Base-by-base conservation (phyloP, 2,888 invertebrate species). In the Cephus rjabovi region DNA sequence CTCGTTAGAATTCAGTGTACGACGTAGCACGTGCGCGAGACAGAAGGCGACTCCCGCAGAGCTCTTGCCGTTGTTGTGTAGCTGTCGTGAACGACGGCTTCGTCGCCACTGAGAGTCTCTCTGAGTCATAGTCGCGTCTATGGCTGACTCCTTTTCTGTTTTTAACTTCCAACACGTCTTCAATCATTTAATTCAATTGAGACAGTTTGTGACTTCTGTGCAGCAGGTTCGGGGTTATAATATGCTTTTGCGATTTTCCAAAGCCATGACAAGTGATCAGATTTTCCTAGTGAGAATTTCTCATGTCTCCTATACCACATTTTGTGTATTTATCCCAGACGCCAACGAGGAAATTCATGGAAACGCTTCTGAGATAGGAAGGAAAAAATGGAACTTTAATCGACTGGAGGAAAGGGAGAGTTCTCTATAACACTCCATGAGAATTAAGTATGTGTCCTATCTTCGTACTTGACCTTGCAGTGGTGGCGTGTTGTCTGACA, bases 21-120 rank as follows among this genome's bases (percentile, higher is more conserved):
- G 71, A 71, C 12, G 71, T 23, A 69, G 78, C 78, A 78, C 76
- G 75, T 78, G 78, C 78, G 73, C 68, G 73, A 40, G 69, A 73
- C 33, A 31, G 70, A 68, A n/a, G 40, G 73, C 75, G 78, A 78
- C 78, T 78, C 78, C 78, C 78, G 78, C 78, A 78, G 76, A 75
- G 78, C 40, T 77, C 77, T 75, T 75, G 37, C 68, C 69, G 74
- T 71, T 40, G 71, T 71, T 30, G 35, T 30, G 75, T 56, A 68
- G 12, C 73, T 73, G 75, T 76, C 78, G 71, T 31, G 31, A 11
- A 71, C 56, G 23, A 56, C 56, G 23, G 23, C 2, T 56, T 56
- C 56, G 56, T 56, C 11, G 71, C 34, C 34, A 9, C 71, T 31
- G 23, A 71, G 6, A 56, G 71, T 34, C 71, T 71, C 71, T 71